phyloP scores from a whole-genome alignment of 2,888 invertebrate species.

The Zaprionus obscuricornis region DNA sequence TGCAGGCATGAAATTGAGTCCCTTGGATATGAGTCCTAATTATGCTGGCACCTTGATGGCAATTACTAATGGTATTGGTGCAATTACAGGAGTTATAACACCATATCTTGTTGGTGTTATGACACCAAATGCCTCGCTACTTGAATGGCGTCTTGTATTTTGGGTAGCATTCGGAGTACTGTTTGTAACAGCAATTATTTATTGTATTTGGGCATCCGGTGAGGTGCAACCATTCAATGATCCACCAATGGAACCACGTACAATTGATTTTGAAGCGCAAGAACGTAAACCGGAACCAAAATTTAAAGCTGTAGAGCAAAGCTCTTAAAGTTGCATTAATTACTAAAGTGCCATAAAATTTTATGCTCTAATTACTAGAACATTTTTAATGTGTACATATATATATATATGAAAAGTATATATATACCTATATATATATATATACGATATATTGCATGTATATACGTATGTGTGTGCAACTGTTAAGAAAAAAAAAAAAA shows the following conservation, averaged over 20 bases:
- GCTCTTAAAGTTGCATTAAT: slow-evolving; percentile 53
- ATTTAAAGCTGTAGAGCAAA: slow-evolving; percentile 41
- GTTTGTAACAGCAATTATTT: slow-evolving; percentile 87
- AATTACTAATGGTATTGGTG: slow-evolving; percentile 89
- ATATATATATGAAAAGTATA: too few relatives aligned
- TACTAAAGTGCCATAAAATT: slow-evolving; percentile 57
- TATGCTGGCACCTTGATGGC: slow-evolving; percentile 88
- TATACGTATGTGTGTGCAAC: too few relatives aligned
- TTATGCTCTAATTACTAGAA: slow-evolving; percentile 33
- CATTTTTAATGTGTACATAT: slow-evolving; percentile 15
- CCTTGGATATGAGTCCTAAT: slow-evolving; percentile 87
- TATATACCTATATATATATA: too few relatives aligned
- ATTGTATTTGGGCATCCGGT: slow-evolving; percentile 88
- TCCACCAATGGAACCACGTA: slow-evolving; percentile 34
- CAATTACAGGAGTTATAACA: slow-evolving; percentile 88
- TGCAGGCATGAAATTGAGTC: slow-evolving; percentile 89
- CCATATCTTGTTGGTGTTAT: slow-evolving; percentile 88
- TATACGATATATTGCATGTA: too few relatives aligned
- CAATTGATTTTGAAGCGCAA: slow-evolving; percentile 58
- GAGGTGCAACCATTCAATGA: slow-evolving; percentile 91
- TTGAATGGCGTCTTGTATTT: slow-evolving; percentile 91
- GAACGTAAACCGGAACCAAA: slow-evolving; percentile 53
- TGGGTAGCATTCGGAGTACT: slow-evolving; percentile 91
- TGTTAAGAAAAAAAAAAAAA: too few relatives aligned
- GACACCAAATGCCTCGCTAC: slow-evolving; percentile 86